Evolutionary conservation across 2,888 invertebrate genomes (phyloP).

Genomic region (Mamestra brassicae): DNA sequence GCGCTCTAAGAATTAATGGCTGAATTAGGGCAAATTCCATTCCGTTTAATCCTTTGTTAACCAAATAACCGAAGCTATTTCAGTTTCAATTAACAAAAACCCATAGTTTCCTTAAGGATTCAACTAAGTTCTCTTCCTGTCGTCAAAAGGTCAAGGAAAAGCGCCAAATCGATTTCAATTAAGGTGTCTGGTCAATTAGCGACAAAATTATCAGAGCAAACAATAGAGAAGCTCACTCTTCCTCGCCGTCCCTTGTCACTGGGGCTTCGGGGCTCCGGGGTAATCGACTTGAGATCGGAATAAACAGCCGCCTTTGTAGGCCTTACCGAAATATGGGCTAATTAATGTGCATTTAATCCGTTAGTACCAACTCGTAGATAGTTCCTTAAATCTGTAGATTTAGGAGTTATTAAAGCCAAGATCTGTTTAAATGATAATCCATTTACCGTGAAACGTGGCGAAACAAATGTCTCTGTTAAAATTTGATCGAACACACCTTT

Average conservation of each 20-base stretch:
- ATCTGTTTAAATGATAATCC: conserved; percentile 21
- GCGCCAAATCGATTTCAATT: conserved; percentile 60
- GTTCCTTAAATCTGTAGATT: conserved; percentile 37
- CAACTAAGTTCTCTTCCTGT: conserved; percentile 11
- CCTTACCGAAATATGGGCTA: conserved; percentile 51
- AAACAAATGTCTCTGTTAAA: conserved; percentile 14
- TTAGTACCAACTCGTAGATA: conserved; percentile 28
- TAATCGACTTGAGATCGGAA: conserved; percentile 64
- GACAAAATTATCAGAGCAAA: conserved; percentile 51
- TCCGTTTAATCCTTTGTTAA: background rate
- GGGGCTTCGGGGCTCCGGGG: conserved; percentile 49
- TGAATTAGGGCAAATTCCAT: background rate
- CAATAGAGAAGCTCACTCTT: conserved; percentile 48
- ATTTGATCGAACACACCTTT: conserved; percentile 14
- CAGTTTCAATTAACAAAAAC: conserved; percentile 25
- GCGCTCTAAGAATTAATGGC: background rate
- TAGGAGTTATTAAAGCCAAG: conserved; percentile 8
- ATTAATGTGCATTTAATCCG: conserved; percentile 63
- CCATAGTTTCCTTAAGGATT: conserved; percentile 23
- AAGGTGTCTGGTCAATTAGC: conserved; percentile 58
- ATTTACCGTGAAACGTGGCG: background rate
- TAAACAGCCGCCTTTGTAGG: conserved; percentile 52
- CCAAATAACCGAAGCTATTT: conserved; percentile 11
- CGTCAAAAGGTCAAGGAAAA: conserved; percentile 48
- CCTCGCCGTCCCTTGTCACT: conserved; percentile 64